Percentiles rank a stretch among this genome's conserved stretches.
phyloP scores from a whole-genome alignment of 1,140 invertebrate genomes.

The Drosophila azteca region DNA sequence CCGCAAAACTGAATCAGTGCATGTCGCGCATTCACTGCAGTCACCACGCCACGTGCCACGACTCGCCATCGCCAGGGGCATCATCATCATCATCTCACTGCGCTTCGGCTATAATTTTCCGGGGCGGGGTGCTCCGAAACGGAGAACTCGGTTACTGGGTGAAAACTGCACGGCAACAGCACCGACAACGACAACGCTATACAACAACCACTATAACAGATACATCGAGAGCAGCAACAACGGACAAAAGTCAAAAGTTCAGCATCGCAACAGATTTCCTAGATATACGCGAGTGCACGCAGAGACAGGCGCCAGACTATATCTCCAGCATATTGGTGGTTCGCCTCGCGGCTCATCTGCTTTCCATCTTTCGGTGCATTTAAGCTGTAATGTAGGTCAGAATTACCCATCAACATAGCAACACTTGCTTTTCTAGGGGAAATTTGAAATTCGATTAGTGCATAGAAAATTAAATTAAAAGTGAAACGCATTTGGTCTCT shows the following conservation, averaged over 20 bases:
- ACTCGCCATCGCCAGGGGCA: neutral
- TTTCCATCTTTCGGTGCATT: constrained; percentile 49
- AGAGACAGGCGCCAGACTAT: constrained; percentile 9
- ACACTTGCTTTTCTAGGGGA: constrained; percentile 24
- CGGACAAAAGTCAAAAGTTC: constrained; percentile 40
- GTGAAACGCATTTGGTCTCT: constrained; percentile 50
- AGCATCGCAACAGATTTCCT: constrained; percentile 16
- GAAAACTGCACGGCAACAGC: constrained; percentile 64
- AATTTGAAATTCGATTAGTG: constrained; percentile 35
- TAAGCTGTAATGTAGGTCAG: constrained; percentile 70
- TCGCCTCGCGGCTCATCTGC: constrained; percentile 32
- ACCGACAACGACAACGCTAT: constrained; percentile 30
- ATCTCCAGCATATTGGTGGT: neutral
- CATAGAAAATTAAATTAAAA: constrained; percentile 55
- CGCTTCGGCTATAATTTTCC: constrained; percentile 28
- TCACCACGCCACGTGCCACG: constrained; percentile 50
- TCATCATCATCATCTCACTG: neutral
- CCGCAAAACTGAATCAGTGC: constrained; percentile 63
- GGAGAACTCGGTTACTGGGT: constrained; percentile 76
- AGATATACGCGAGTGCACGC: constrained; percentile 14
- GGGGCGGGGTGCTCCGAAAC: constrained; percentile 57
- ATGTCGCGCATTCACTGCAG: constrained; percentile 66
- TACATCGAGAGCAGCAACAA: constrained; percentile 26
- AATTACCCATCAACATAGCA: constrained; percentile 40
- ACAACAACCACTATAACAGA: constrained; percentile 43